phyloP scores from a whole-genome alignment of 2,888 invertebrate species.

The Andrena hattorfiana region DNA sequence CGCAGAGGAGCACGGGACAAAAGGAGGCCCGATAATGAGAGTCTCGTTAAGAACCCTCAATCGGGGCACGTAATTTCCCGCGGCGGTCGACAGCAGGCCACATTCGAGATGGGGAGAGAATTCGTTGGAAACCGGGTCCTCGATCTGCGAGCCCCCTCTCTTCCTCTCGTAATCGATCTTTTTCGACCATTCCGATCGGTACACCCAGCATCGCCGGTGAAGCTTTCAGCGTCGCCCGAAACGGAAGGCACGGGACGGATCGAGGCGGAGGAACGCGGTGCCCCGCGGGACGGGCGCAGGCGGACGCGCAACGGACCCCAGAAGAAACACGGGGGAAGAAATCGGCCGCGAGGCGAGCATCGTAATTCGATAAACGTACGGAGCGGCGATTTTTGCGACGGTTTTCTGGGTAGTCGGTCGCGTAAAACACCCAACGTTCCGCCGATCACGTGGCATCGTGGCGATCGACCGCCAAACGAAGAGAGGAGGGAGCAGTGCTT shows the following conservation, averaged over 20 bases:
- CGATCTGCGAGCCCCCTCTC: background rate
- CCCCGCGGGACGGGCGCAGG: background rate
- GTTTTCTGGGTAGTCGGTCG: conserved; percentile 74
- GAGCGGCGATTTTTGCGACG: conserved; percentile 73
- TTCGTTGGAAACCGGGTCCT: conserved; percentile 28
- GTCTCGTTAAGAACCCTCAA: conserved; percentile 41
- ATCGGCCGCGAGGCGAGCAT: conserved; percentile 55
- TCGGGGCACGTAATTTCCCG: conserved; percentile 15
- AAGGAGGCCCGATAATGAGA: conserved; percentile 46
- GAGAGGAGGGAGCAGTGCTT: conserved; percentile 6
- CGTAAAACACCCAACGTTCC: conserved; percentile 70
- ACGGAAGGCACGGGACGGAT: conserved; percentile 15
- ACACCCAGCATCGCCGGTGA: conserved; percentile 1
- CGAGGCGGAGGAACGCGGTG: conserved; percentile 17
- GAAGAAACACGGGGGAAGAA: conserved; percentile 39
- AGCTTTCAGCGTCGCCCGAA: conserved; percentile 9
- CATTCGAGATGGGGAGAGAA: background rate
- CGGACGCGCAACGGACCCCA: background rate
- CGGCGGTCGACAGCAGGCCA: conserved; percentile 5
- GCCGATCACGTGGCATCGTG: conserved; percentile 71
- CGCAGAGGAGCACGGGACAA: conserved; percentile 7
- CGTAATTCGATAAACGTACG: conserved; percentile 78
- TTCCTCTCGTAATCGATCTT: conserved; percentile 52
- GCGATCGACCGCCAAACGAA: conserved; percentile 65
- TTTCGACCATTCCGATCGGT: conserved; percentile 51